A percentile compares a stretch with the other conserved stretches of the same genome.
These are phyloP conservation scores for Tenthredo scrophulariae DNA, from an alignment of 2,888 invertebrate species.

Conservation along the genomic window DNA sequence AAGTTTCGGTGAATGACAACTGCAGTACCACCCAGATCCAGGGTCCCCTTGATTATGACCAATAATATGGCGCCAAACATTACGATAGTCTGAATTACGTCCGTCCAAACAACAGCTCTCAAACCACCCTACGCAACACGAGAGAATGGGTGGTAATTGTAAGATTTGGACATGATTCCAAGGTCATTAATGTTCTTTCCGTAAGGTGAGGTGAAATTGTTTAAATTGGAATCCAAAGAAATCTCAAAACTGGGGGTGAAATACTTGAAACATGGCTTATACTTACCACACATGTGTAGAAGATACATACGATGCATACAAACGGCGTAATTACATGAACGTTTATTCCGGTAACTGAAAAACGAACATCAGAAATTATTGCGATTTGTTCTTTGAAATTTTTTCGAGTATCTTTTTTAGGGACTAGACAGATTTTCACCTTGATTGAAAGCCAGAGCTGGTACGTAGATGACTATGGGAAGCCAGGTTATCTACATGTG, in stretches of 20 bases:
- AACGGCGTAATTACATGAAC: conserved; percentile 90
- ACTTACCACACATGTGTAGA: conserved; percentile 91
- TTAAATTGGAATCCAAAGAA: neutral
- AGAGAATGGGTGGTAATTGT: neutral
- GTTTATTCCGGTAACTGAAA: conserved; percentile 90
- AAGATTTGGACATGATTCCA: conserved; percentile 42
- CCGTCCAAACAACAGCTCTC: conserved; percentile 91
- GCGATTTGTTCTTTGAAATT: conserved; percentile 38
- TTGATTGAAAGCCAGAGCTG: conserved; percentile 90
- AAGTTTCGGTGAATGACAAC: conserved; percentile 84
- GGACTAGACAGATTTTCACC: conserved; percentile 78
- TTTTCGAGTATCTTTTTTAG: conserved; percentile 50
- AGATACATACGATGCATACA: conserved; percentile 91
- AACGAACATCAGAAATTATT: conserved; percentile 56
- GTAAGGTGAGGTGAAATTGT: conserved; percentile 34
- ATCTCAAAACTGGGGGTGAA: neutral
- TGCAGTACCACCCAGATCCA: conserved; percentile 85
- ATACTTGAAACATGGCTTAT: conserved; percentile 10
- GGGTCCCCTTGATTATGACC: conserved; percentile 87
- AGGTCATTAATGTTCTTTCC: neutral
- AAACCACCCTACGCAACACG: conserved; percentile 83
- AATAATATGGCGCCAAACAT: conserved; percentile 88
- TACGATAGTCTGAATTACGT: conserved; percentile 88
- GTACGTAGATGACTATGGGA: conserved; percentile 89
- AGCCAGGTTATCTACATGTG: conserved; percentile 86